Conservation (phyloP, 2,113 vertebrate genomes). For the Sturnira hondurensis region DNA sequence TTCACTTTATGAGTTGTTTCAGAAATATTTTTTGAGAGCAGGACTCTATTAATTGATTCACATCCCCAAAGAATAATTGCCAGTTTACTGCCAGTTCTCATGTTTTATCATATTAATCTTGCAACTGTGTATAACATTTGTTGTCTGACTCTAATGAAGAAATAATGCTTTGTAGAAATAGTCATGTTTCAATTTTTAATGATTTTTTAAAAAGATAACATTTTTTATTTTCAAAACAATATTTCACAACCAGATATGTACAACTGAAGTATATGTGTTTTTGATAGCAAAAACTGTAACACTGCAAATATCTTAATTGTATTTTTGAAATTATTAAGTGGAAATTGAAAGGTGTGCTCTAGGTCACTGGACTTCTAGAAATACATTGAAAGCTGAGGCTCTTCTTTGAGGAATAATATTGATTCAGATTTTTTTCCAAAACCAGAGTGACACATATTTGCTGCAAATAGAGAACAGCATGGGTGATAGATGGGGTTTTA, state of each 20-base stretch:
- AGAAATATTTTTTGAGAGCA: neutral
- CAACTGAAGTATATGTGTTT: neutral
- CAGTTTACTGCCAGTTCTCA: neutral
- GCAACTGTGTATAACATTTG: neutral
- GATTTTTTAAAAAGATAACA: neutral
- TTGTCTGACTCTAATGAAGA: neutral
- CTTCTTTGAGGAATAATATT: neutral
- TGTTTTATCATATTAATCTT: neutral
- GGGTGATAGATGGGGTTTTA: neutral
- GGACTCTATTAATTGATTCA: neutral
- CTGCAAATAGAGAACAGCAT: neutral
- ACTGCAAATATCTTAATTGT: neutral
- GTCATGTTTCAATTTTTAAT: neutral
- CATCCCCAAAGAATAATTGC: neutral
- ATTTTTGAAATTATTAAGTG: neutral
- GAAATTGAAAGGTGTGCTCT: neutral
- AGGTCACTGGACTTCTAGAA: neutral
- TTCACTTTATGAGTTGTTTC: slow-evolving; percentile 22
- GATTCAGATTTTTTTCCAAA: neutral
- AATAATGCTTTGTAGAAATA: neutral
- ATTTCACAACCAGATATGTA: neutral
- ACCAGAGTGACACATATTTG: neutral
- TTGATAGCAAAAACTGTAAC: neutral
- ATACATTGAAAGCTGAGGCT: neutral
- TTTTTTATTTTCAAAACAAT: neutral